Evolutionary conservation across 2,797 vertebrate species (phyloP).

Genomic region (Melanotaenia maccullochi): DNA sequence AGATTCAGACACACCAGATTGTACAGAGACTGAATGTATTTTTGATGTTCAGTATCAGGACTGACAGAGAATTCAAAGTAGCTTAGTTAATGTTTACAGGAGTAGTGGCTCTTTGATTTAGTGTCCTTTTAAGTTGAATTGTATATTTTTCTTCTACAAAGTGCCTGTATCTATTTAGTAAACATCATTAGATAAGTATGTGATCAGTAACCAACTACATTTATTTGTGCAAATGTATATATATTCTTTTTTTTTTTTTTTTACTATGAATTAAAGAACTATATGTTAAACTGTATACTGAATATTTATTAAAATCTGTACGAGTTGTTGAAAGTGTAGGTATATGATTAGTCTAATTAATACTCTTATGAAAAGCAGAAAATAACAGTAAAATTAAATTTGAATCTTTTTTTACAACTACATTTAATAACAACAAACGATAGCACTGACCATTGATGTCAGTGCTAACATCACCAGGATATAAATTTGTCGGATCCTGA

Average conservation of each 20-base stretch:
- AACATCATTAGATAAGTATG: constrained; percentile 32
- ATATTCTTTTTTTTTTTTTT: constrained; percentile 26
- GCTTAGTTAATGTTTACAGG: constrained; percentile 25
- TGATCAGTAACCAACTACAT: constrained; percentile 10
- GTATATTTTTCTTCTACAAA: constrained; percentile 51
- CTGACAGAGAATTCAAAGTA: constrained; percentile 19
- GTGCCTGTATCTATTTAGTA: constrained; percentile 56
- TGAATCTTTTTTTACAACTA: not conserved
- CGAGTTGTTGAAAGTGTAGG: constrained; percentile 30
- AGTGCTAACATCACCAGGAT: not conserved
- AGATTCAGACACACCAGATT: constrained; percentile 20
- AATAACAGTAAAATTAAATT: not conserved
- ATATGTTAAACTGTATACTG: constrained; percentile 36
- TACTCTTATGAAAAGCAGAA: not conserved
- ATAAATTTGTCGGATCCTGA: not conserved
- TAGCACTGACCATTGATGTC: not conserved
- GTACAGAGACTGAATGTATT: constrained; percentile 8
- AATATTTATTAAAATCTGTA: constrained; percentile 14
- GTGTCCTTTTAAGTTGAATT: constrained; percentile 25
- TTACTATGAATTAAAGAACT: constrained; percentile 28
- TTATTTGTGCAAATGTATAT: constrained; percentile 35
- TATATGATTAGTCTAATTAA: constrained; percentile 4
- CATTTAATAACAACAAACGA: not conserved
- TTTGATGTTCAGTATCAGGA: constrained; percentile 20
- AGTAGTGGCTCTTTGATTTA: constrained; percentile 12